These are phyloP conservation scores for Tenthredo amoena DNA, from an alignment of 2,888 invertebrate genomes.

Conservation along the genomic window DNA sequence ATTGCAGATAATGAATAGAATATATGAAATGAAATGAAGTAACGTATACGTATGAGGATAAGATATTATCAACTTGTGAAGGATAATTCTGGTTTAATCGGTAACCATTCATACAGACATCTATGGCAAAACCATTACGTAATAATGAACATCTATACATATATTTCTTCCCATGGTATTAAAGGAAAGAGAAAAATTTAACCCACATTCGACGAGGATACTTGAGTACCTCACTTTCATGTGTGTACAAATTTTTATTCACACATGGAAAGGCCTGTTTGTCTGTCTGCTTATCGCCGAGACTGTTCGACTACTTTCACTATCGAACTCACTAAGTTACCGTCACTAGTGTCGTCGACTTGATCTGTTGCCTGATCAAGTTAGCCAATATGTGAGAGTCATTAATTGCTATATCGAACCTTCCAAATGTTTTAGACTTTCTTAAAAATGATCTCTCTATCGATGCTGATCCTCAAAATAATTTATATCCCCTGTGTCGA, in stretches of 20 bases:
- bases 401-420: neutral
- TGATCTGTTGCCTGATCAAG: neutral
- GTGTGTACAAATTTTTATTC: conserved; percentile 28
- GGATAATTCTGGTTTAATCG: neutral
- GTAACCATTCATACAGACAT: neutral
- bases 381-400: neutral
- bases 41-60: neutral
- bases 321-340: conserved; percentile 35
- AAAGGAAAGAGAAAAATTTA: conserved; percentile 23
- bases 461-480: neutral
- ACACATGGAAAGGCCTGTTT: neutral
- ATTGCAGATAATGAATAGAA: neutral
- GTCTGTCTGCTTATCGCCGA: conserved; percentile 33
- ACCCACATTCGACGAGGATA: conserved; percentile 33
- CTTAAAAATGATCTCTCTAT: neutral
- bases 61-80: neutral
- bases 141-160: neutral
- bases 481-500: neutral
- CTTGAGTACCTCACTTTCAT: neutral
- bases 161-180: neutral
- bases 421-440: neutral
- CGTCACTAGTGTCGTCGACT: neutral
- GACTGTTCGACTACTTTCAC: conserved; percentile 50
- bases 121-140: neutral
- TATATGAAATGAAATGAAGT: too few relatives aligned